A percentile compares a stretch with the other conserved stretches of the same genome.
Conservation (phyloP, 2,113 vertebrate genomes). For the Phalacrocorax brasilianus region DNA sequence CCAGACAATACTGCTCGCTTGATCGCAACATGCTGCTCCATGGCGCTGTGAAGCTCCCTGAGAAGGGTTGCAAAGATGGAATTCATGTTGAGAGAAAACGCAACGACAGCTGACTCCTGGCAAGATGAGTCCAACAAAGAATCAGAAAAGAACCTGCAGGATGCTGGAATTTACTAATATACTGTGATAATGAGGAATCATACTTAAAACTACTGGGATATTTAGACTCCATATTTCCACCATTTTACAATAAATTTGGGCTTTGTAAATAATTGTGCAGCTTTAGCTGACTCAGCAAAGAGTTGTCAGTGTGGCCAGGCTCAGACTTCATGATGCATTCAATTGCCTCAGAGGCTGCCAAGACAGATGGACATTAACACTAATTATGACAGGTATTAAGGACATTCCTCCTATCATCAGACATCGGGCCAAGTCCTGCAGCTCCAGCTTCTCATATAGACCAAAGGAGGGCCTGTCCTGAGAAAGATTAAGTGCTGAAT, state of each 20-base stretch:
- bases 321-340: not conserved
- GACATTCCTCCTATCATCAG: not conserved
- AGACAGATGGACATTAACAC: not conserved
- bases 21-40: constrained; percentile 86
- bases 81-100: not conserved
- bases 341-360: not conserved
- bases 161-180: not conserved
- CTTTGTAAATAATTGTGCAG: not conserved
- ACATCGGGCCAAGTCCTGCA: not conserved
- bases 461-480: not conserved
- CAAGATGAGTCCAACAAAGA: not conserved
- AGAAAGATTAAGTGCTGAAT: not conserved
- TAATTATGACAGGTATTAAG: not conserved
- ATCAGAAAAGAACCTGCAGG: not conserved
- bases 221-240: not conserved
- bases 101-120: not conserved
- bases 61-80: not conserved
- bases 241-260: not conserved
- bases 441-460: not conserved
- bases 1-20: constrained; percentile 92
- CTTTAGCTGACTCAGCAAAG: not conserved
- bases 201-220: not conserved
- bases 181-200: not conserved
- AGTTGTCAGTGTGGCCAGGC: not conserved
- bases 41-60: constrained; percentile 86